Conservation (phyloP, 2,797 vertebrate genomes). For the Triplophysa bombifrons region DNA sequence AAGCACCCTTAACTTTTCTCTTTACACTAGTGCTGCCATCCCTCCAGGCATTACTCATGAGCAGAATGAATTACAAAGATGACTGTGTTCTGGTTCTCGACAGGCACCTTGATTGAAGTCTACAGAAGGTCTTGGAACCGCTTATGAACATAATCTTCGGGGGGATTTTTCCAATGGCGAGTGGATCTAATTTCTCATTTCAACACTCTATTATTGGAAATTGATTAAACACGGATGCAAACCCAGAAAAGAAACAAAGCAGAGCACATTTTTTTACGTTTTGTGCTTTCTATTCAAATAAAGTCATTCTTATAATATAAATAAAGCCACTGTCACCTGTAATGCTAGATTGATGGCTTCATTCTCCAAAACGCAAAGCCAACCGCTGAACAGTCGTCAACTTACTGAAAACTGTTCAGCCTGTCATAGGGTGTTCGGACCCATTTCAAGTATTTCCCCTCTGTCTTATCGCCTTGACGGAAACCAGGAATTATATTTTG, state of each 20-base stretch:
- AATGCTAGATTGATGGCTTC: background rate
- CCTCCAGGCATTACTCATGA: slow-evolving; percentile 30
- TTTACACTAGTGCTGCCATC: slow-evolving; percentile 16
- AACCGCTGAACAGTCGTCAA: background rate
- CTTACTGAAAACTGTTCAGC: background rate
- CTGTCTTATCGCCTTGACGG: slow-evolving; percentile 25
- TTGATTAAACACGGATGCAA: slow-evolving; percentile 38
- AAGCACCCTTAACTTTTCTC: slow-evolving; percentile 26
- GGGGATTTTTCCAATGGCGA: slow-evolving; percentile 20
- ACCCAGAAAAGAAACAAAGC: slow-evolving; percentile 4
- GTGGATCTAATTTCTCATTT: slow-evolving; percentile 40
- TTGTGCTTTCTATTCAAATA: slow-evolving; percentile 1
- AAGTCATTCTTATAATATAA: slow-evolving; percentile 7
- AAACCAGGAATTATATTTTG: slow-evolving; percentile 45
- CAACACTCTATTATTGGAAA: slow-evolving; percentile 37
- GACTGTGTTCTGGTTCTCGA: slow-evolving; percentile 47
- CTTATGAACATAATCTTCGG: slow-evolving; percentile 43
- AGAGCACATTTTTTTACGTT: background rate
- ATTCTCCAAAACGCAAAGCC: background rate
- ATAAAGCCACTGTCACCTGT: slow-evolving; percentile 6
- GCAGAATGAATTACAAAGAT: slow-evolving; percentile 53
- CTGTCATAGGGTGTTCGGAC: slow-evolving; percentile 8
- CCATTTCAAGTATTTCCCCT: slow-evolving; percentile 11
- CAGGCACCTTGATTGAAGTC: slow-evolving; percentile 37
- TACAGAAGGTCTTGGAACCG: slow-evolving; percentile 10